Conservation (phyloP, 1,140 invertebrate species). For the Matsumurasca onukii region DNA sequence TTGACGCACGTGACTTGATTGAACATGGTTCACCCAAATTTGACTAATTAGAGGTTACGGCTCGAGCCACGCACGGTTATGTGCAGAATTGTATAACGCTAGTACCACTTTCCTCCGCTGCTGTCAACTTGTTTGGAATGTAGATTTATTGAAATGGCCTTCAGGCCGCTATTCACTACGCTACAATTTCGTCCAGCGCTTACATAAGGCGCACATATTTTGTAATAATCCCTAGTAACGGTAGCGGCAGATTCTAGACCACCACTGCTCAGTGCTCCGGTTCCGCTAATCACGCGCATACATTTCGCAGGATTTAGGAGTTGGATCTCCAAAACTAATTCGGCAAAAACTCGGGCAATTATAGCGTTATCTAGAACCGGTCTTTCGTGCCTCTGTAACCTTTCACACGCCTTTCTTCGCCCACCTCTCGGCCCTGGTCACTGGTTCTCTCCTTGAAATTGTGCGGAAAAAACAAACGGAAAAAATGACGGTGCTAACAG, state of each 20-base stretch:
- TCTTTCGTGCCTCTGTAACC: too few species aligned
- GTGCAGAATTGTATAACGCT: neutral
- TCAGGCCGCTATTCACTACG: neutral
- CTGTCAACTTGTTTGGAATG: conserved; percentile 22
- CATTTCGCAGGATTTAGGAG: too few species aligned
- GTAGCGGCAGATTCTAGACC: neutral
- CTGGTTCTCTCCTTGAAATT: too few species aligned
- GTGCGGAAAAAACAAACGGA: too few species aligned
- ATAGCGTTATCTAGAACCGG: too few species aligned
- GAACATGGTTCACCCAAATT: neutral
- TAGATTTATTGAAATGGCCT: conserved; percentile 2
- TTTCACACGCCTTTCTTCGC: too few species aligned
- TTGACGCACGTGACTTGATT: too few species aligned
- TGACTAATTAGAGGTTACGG: neutral
- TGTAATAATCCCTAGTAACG: conserved; percentile 18
- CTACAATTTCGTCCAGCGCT: conserved; percentile 4
- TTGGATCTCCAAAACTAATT: too few species aligned
- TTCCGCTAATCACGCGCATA: neutral
- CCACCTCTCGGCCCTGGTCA: too few species aligned
- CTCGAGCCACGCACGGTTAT: neutral
- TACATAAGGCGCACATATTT: conserved; percentile 25
- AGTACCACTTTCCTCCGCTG: conserved; percentile 2
- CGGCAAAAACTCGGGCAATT: too few species aligned
- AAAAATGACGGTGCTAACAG: too few species aligned
- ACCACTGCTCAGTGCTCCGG: neutral